Base-by-base conservation (phyloP, 2,113 vertebrate species). In the Hippoglossus stenolepis region DNA sequence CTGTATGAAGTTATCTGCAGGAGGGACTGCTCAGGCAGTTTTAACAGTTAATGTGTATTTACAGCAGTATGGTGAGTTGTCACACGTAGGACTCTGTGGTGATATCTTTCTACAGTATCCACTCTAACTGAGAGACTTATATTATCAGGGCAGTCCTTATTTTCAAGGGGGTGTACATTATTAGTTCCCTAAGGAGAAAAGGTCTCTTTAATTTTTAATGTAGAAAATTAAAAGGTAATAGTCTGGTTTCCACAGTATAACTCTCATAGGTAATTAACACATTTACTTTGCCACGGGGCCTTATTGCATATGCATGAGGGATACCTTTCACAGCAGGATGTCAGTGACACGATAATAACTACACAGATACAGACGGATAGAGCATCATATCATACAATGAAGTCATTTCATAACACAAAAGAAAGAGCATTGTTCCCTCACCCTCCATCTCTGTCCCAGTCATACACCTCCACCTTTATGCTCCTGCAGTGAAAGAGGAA, bases 391-490 rank as follows among this genome's bases (percentile, higher is more conserved):
- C 17, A 3, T 23, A 24, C 11, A 38, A 0, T 3, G 14, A 8
- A 59, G 11, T 18, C 11, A 4, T 21, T 20, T 31, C n/a, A 57
- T n/a, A 63, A 38, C 6, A 24, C n/a, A 61, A 38, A 26, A 23
- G 61, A 17, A 53, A 73, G 60, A 70, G 21, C 6, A 2, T 5
- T 5, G 56, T 24, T 58, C 11, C 24, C 91, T 93, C 73, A 95
- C 94, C 94, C 94, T 80, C 97, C 97, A 73, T 97, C 96, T 94
- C 97, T 94, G 89, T 98, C 97, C 97, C 97, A 98, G 85, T 98
- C 96, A 69, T 97, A 97, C n/a, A 97, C 97, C 89, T 98, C 96
- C 85, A 97, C 91, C 92, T 97, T 97, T 85, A 97, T 97, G 80
- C 96, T 96, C 94, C 97, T 98, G 93, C 5, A 63, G 83, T 91